phyloP scores from a whole-genome alignment of 2,113 vertebrate genomes.

The Sprattus sprattus region DNA sequence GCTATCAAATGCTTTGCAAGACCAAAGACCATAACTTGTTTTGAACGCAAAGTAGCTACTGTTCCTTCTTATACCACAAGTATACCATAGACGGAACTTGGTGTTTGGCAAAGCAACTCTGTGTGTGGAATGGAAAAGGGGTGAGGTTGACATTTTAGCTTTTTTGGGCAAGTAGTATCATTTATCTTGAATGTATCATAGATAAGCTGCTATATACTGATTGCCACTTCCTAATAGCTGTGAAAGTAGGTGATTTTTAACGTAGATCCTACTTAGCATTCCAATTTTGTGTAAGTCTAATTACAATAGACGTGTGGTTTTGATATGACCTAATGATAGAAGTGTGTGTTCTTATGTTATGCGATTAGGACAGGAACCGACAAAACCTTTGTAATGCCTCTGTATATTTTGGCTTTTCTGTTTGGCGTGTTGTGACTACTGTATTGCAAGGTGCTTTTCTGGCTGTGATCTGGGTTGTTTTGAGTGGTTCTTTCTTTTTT shows the following conservation, averaged over 20 bases:
- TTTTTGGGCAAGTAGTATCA: constrained; percentile 90
- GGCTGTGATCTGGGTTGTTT: constrained; percentile 14
- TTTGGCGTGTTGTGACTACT: constrained; percentile 99
- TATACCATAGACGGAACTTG: constrained; percentile 78
- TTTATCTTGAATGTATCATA: constrained; percentile 99
- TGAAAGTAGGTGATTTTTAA: constrained; percentile 94
- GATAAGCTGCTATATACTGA: constrained; percentile 99
- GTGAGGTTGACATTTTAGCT: constrained; percentile 91
- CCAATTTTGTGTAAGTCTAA: constrained; percentile 84
- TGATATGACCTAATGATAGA: constrained; percentile 80
- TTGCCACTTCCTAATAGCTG: constrained; percentile 98
- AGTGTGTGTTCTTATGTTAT: constrained; percentile 79
- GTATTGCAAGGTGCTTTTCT: constrained; percentile 84
- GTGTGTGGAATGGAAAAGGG: constrained; percentile 52
- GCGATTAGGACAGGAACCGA: constrained; percentile 65
- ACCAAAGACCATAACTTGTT: constrained; percentile 99
- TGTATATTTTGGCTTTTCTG: constrained; percentile 83
- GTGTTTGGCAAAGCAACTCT: constrained; percentile 79
- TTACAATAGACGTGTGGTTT: constrained; percentile 15
- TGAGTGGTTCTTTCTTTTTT: constrained; percentile 45
- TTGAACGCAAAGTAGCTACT: constrained; percentile 89
- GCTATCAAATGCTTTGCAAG: constrained; percentile 86
- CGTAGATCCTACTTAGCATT: constrained; percentile 83
- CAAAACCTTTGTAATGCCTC: constrained; percentile 59
- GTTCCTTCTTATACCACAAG: constrained; percentile 88